These are phyloP conservation scores for Lissonota sp. DNA, from an alignment of 2,888 invertebrate genomes.

Conservation along the genomic window DNA sequence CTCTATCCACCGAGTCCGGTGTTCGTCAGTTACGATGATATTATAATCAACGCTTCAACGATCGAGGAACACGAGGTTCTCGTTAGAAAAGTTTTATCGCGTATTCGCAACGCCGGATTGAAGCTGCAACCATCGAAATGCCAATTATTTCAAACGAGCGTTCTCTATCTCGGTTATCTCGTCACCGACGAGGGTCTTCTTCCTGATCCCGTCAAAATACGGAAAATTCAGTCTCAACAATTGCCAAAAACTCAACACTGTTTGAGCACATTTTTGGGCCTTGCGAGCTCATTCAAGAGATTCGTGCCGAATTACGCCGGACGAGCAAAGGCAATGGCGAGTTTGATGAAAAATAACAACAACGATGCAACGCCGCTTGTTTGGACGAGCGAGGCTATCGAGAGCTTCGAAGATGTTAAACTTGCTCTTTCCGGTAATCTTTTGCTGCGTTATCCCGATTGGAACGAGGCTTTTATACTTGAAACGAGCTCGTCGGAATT, in stretches of 20 bases:
- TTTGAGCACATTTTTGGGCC: constrained; percentile 29
- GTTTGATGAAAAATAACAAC: not conserved
- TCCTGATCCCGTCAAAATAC: constrained; percentile 40
- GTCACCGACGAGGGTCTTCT: constrained; percentile 29
- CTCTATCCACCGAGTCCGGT: not conserved
- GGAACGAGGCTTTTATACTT: constrained; percentile 37
- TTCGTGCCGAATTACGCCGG: constrained; percentile 41
- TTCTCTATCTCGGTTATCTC: constrained; percentile 25
- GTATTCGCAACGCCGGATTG: constrained; percentile 20
- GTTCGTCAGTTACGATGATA: constrained; percentile 50
- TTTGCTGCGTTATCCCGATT: constrained; percentile 52
- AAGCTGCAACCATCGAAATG: constrained; percentile 49
- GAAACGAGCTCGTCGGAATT: not conserved
- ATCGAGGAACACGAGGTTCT: constrained; percentile 46
- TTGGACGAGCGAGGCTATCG: constrained; percentile 12
- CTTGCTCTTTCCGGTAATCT: not conserved
- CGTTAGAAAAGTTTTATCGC: constrained; percentile 38
- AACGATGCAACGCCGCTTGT: not conserved
- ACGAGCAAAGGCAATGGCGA: constrained; percentile 5
- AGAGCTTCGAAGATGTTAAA: constrained; percentile 30
- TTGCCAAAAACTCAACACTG: constrained; percentile 2
- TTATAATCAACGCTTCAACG: constrained; percentile 42
- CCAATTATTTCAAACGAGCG: constrained; percentile 22
- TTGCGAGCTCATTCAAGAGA: constrained; percentile 29
- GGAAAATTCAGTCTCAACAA: not conserved